Conservation (phyloP, 2,888 invertebrate genomes). For the Beris chalybata region DNA sequence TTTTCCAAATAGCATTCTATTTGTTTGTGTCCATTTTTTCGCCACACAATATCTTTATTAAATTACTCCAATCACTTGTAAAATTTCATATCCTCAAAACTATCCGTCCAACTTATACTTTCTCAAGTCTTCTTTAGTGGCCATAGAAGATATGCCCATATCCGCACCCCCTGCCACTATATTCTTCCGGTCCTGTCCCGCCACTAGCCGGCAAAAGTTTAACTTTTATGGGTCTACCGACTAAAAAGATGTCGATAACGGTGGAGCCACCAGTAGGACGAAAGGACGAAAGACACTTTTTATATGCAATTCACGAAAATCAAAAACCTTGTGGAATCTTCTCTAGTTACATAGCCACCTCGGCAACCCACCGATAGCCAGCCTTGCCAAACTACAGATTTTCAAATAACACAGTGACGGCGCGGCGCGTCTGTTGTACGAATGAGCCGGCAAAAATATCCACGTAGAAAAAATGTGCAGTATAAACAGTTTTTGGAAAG, state of each 20-base stretch:
- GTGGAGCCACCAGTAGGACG: neutral
- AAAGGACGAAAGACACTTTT: constrained; percentile 10
- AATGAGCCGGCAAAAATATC: no score
- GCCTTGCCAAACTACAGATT: no score
- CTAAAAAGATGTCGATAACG: constrained; percentile 27
- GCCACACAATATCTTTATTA: constrained; percentile 13
- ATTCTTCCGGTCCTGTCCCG: neutral
- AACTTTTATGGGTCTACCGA: constrained; percentile 28
- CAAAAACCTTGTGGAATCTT: constrained; percentile 10
- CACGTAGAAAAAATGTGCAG: no score
- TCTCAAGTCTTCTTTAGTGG: constrained; percentile 5
- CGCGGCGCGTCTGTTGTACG: no score
- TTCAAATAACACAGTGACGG: no score
- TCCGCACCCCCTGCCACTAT: neutral
- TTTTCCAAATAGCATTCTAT: neutral
- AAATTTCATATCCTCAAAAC: constrained; percentile 13
- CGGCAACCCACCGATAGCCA: no score
- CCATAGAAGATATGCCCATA: neutral
- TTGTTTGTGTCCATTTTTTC: neutral
- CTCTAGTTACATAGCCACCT: no score
- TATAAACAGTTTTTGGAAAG: no score
- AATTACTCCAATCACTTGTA: constrained; percentile 29
- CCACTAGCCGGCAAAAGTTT: constrained; percentile 14
- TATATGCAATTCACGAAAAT: constrained; percentile 27
- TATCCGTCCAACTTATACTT: constrained; percentile 12